Conservation (phyloP, 1,140 invertebrate species). For the Ptiloglossa arizonensis region DNA sequence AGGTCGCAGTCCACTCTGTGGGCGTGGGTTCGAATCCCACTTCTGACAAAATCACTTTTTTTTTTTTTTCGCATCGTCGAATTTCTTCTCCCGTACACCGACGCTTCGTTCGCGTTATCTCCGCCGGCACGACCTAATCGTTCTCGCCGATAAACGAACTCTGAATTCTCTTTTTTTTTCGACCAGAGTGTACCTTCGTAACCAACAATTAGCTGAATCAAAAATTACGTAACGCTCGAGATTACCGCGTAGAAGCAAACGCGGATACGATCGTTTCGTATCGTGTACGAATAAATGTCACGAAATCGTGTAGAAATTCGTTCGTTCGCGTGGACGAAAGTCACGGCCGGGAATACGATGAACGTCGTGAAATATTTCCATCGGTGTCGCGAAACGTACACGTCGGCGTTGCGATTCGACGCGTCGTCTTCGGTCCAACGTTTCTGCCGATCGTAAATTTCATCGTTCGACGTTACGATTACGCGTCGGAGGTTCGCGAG, state of each 20-base stretch:
- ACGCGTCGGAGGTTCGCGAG: background rate
- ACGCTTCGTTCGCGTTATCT: background rate
- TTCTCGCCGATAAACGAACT: background rate
- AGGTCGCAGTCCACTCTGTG: constrained; percentile 94
- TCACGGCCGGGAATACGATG: too few relatives aligned
- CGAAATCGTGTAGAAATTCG: constrained; percentile 80
- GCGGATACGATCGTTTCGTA: too few relatives aligned
- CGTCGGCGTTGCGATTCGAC: constrained; percentile 48
- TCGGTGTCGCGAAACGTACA: constrained; percentile 83
- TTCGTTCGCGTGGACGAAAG: constrained; percentile 74
- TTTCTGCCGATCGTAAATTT: background rate
- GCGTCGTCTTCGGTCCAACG: constrained; percentile 74
- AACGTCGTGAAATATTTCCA: constrained; percentile 80
- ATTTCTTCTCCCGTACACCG: constrained; percentile 7
- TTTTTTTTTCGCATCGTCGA: constrained; percentile 66
- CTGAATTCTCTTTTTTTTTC: background rate
- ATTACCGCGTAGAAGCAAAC: background rate
- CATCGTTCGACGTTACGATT: constrained; percentile 7
- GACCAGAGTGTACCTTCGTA: background rate
- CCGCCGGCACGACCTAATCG: background rate
- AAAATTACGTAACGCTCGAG: constrained; percentile 38
- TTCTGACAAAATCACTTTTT: constrained; percentile 90
- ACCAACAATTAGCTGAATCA: constrained; percentile 72
- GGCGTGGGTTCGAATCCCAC: constrained; percentile 95
- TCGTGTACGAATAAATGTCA: constrained; percentile 59